Evolutionary conservation across 2,113 vertebrate species (phyloP).

Genomic region (Calyptomena viridis): DNA sequence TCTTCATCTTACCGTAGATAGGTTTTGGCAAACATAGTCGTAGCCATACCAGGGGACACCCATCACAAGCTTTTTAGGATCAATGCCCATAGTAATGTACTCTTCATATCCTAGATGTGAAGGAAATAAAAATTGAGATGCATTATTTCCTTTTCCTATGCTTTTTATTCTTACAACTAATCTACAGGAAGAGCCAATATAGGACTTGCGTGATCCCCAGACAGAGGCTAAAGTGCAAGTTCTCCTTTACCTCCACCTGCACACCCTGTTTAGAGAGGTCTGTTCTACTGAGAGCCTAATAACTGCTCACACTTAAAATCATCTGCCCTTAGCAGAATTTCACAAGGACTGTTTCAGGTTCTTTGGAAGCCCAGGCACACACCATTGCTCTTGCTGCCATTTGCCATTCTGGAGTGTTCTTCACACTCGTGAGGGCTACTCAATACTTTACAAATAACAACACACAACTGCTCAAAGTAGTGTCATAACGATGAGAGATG

Average conservation of each 20-base stretch:
- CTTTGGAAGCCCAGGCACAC: not conserved
- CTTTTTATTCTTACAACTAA: not conserved
- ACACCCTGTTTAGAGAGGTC: not conserved
- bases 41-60: conserved; percentile 98
- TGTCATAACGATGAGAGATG: not conserved
- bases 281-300: not conserved
- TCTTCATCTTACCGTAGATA: conserved; percentile 78
- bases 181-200: not conserved
- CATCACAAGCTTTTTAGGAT: conserved; percentile 90
- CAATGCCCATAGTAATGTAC: conserved; percentile 83
- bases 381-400: not conserved
- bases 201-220: not conserved
- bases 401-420: not conserved
- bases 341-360: not conserved
- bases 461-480: not conserved
- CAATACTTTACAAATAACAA: not conserved
- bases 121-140: not conserved
- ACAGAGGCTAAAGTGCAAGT: not conserved
- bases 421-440: rapidly evolving
- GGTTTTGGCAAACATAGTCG: conserved; percentile 86
- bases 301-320: not conserved
- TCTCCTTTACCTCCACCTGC: not conserved
- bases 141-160: not conserved
- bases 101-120: conserved; percentile 82
- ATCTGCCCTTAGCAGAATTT: not conserved